Evolutionary conservation across 2,888 invertebrate species (phyloP), one percentile per base, ranked within the genome.

Genomic region (Margaritifera margaritifera): DNA sequence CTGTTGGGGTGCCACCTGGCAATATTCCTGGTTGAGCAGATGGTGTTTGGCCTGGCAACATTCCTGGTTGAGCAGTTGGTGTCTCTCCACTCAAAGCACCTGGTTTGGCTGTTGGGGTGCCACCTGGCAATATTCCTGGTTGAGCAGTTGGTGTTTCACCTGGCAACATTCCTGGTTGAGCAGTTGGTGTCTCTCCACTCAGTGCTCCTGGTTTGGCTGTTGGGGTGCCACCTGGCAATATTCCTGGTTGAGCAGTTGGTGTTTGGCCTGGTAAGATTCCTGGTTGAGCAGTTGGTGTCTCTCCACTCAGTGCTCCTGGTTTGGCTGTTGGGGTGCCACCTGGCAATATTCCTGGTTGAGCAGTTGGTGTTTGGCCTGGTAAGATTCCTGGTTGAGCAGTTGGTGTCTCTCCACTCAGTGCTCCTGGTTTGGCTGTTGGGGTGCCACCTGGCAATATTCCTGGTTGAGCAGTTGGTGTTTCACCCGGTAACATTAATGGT

Each of bases 211-310:
- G 67, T 51, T 55, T 27, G 31, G 50, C n/a, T 15, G 22, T 20
- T 62, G 75, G 75, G 50, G 73, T 61, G 31, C 68, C 53, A 15
- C 77, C 63, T n/a, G 55, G 58, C 18, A 57, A 66, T 3, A 52
- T 25, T 51, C 53, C 58, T 70, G 79, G 75, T 8, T 65, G 57
- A 19, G 71, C 66, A 22, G 73, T 69, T 67, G 77, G 75, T 52
- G 67, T 64, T 50, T 64, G 67, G 20, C 70, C 57, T 55, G 69
- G 57, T 0, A 56, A 42, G 18, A n/a, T n/a, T n/a, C n/a, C n/a
- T n/a, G 73, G 69, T 18, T 72, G 25, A 24, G 74, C 50, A 24
- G 72, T 68, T 79, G 88, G 5, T 4, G 70, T 64, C 5, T 65
- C 31, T 5, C 68, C 70, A 25, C 78, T 57, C 22, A 61, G 20